Conservation (phyloP, 37 sponge, comb jelly and placozoan species). For the Ephydatia muelleri region DNA sequence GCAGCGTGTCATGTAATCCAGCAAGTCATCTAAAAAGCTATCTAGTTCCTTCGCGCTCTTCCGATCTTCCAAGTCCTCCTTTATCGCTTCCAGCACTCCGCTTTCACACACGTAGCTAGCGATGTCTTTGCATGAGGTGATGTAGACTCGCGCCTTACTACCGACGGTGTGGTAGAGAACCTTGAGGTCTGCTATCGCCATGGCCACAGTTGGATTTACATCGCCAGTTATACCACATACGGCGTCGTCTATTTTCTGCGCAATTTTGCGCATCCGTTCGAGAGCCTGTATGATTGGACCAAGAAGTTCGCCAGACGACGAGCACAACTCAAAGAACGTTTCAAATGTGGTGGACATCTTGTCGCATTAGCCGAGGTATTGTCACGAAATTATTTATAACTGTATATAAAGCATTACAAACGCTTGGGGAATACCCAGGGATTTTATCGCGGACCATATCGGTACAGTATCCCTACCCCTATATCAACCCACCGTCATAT, state of each 20-base stretch:
- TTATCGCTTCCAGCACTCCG: background rate
- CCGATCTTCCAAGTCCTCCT: background rate
- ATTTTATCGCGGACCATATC: no score
- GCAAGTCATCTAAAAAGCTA: background rate
- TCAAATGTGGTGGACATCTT: no score
- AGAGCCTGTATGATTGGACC: background rate
- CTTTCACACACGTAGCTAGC: background rate
- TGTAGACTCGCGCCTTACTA: background rate
- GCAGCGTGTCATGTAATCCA: background rate
- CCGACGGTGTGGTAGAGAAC: background rate
- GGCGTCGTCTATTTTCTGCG: background rate
- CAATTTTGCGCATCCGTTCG: background rate
- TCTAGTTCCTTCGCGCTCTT: background rate
- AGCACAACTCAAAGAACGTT: no score
- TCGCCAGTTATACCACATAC: background rate
- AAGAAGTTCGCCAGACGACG: background rate
- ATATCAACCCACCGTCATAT: no score
- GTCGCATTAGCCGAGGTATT: no score
- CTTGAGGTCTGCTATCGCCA: background rate
- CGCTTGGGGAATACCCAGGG: no score
- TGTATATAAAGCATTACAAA: no score
- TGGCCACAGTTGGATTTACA: background rate
- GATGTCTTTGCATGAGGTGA: background rate
- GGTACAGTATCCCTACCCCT: no score
- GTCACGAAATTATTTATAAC: no score